Percentiles rank a stretch among this genome's conserved stretches.
Evolutionary conservation across 2,797 vertebrate species (phyloP).

Genomic region (Echeneis naucrates): DNA sequence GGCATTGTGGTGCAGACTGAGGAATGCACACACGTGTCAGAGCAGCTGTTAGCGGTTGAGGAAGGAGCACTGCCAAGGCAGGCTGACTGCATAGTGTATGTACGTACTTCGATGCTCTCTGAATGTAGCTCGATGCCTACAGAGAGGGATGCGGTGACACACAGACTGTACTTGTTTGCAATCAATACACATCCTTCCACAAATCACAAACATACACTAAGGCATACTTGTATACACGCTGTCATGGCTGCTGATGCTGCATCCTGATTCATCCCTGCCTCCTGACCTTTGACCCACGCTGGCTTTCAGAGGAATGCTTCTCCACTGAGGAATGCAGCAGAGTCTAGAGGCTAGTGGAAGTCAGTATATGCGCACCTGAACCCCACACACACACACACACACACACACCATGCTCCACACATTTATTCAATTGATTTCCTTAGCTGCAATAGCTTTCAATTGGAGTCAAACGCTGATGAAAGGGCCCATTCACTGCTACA

Average conservation of each 20-base stretch:
- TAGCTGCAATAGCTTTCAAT: constrained; percentile 68
- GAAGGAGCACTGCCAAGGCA: constrained; percentile 51
- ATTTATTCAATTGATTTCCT: constrained; percentile 73
- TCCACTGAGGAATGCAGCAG: constrained; percentile 52
- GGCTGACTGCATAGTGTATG: constrained; percentile 28
- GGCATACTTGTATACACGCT: neutral
- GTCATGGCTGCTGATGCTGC: neutral
- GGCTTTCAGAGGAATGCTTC: constrained; percentile 56
- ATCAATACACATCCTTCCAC: constrained; percentile 10
- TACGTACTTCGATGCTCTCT: constrained; percentile 40
- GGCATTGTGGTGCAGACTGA: constrained; percentile 55
- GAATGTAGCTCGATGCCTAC: neutral
- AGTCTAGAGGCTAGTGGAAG: constrained; percentile 8
- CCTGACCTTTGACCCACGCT: constrained; percentile 56
- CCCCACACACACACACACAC: constrained; percentile 19
- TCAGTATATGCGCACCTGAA: constrained; percentile 27
- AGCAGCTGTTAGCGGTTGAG: constrained; percentile 76
- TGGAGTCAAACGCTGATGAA: constrained; percentile 71
- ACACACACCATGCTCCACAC: constrained; percentile 39
- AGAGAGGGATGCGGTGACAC: neutral
- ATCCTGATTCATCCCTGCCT: constrained; percentile 28
- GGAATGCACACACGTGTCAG: constrained; percentile 75
- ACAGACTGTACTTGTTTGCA: neutral
- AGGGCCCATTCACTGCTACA: constrained; percentile 66
- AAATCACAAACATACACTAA: neutral